Conservation (phyloP, 2,113 vertebrate species). For the Lutjanus erythropterus region DNA sequence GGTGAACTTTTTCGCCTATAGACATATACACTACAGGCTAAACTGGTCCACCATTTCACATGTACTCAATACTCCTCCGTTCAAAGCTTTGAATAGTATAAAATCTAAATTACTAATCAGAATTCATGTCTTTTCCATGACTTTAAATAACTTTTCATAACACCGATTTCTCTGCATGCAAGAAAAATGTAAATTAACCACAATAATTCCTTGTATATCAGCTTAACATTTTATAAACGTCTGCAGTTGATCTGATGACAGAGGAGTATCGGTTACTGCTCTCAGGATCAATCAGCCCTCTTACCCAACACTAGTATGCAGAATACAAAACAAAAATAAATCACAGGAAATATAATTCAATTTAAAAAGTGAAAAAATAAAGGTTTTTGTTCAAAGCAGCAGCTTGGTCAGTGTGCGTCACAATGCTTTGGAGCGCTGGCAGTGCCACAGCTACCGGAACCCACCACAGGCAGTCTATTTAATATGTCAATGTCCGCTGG, state of each 20-base stretch:
- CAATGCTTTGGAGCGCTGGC: not conserved
- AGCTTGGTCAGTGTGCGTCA: not conserved
- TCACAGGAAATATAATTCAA: not conserved
- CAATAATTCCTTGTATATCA: not conserved
- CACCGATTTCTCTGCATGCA: not conserved
- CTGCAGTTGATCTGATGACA: no score
- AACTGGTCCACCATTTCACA: not conserved
- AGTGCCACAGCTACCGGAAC: not conserved
- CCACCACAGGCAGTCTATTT: no score
- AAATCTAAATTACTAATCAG: not conserved
- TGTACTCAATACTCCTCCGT: not conserved
- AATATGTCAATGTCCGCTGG: no score
- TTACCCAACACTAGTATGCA: not conserved
- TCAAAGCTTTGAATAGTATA: not conserved
- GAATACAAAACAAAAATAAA: not conserved
- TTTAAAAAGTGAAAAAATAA: no score
- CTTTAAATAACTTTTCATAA: not conserved
- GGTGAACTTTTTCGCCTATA: conserved; percentile 2
- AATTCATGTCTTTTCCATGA: not conserved
- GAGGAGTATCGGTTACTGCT: no score
- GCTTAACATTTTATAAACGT: not conserved
- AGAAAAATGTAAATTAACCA: not conserved
- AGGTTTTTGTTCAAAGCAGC: not conserved
- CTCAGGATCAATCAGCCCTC: not conserved
- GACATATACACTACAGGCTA: not conserved